A percentile compares a stretch with the other conserved stretches of the same genome.
Conservation (phyloP, 37 sponge, comb jelly and placozoan genomes). For the Axinella damicornis region DNA sequence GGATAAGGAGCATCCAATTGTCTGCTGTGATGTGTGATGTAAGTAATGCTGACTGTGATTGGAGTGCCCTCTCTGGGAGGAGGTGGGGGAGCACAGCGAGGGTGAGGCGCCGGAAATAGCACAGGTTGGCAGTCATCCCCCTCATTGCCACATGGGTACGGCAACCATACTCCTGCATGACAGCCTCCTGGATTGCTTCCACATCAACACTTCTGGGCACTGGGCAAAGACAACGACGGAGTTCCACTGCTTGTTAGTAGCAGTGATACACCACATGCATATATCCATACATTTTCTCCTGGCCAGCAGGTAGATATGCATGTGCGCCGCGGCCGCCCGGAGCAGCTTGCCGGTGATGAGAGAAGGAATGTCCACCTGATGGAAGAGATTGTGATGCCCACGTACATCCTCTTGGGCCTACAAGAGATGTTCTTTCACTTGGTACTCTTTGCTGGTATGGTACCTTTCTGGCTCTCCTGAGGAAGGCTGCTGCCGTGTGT, state of each 20-base stretch:
- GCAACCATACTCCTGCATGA: conserved; percentile 35
- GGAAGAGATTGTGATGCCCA: too few species aligned
- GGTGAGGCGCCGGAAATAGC: conserved; percentile 59
- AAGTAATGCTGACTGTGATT: conserved; percentile 7
- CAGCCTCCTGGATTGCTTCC: conserved; percentile 28
- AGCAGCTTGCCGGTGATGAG: conserved; percentile 49
- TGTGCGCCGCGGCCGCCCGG: conserved; percentile 36
- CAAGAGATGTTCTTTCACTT: too few species aligned
- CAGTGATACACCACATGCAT: background rate
- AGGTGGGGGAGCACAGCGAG: conserved; percentile 46
- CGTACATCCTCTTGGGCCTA: too few species aligned
- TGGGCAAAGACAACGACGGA: background rate
- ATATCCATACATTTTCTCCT: conserved; percentile 40
- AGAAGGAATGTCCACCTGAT: conserved; percentile 54
- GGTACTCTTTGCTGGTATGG: too few species aligned
- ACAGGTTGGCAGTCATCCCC: conserved; percentile 33
- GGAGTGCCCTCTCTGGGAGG: conserved; percentile 31
- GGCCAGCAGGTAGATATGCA: conserved; percentile 63
- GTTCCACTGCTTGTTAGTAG: background rate
- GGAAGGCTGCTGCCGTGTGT: conserved; percentile 16
- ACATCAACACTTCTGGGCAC: conserved; percentile 42
- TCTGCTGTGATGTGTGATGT: too few species aligned
- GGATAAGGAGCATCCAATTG: too few species aligned
- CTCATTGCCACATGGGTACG: conserved; percentile 56
- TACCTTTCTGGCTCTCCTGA: conserved; percentile 31